Conservation (phyloP, 2,113 vertebrate species). For the Pelmatolapia mariae region DNA sequence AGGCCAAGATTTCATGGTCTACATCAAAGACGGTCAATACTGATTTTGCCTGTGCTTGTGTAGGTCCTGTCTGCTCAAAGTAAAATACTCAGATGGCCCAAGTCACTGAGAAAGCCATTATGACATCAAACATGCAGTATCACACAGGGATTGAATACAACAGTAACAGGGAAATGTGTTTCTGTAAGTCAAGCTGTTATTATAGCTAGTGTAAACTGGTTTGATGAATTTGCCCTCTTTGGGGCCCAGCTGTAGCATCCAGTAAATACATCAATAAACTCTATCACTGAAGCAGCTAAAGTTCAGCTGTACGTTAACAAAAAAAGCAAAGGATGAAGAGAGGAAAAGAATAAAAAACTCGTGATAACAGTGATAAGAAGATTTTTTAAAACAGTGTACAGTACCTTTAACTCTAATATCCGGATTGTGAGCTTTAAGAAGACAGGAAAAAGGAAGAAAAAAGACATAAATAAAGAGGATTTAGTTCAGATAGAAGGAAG, state of each 20-base stretch:
- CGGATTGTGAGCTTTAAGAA: slow-evolving; percentile 94
- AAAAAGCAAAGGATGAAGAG: neutral
- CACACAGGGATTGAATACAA: neutral
- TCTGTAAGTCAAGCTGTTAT: neutral
- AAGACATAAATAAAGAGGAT: slow-evolving; percentile 28
- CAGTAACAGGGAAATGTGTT: neutral
- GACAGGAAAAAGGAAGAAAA: neutral
- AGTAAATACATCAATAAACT: neutral
- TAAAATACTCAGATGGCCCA: neutral
- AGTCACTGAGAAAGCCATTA: neutral
- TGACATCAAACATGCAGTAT: neutral
- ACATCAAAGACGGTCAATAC: neutral
- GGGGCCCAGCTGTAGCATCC: neutral
- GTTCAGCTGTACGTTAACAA: neutral
- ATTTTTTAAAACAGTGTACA: slow-evolving; percentile 77
- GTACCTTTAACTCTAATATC: slow-evolving; percentile 99
- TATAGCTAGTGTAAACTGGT: neutral
- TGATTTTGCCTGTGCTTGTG: neutral
- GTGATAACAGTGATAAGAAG: slow-evolving; percentile 15
- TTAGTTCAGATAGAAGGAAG: slow-evolving; percentile 66
- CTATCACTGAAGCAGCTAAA: neutral
- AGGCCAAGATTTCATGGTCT: neutral
- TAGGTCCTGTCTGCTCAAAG: neutral
- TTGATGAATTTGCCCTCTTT: neutral
- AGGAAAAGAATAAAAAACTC: neutral